Evolutionary conservation across 2,797 vertebrate genomes (phyloP), one percentile per base, ranked within the genome.

Genomic region (Characodon lateralis): DNA sequence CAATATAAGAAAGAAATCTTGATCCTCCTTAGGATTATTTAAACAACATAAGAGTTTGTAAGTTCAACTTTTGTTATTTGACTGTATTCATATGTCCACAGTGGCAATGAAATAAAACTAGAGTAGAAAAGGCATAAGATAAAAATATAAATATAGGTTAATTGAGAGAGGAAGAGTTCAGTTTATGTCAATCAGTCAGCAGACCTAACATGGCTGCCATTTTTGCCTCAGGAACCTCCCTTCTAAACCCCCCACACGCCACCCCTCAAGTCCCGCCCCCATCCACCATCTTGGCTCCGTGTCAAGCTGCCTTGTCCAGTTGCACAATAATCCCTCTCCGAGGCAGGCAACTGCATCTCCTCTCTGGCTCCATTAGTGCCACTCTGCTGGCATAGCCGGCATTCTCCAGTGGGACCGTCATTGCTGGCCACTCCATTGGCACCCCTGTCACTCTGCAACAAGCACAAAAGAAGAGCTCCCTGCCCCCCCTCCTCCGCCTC

Each of bases 361-460:
- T 91, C 91, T 92, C 92, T 85, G 91, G 93, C 90, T 93, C 92
- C 93, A 94, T 93, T 95, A 94, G 93, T 92, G 92, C 90, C 93
- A 92, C 93, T 94, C 91, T 91, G 93, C 90, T 92, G 92, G 92
- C 93, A 95, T 93, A 93, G 93, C 84, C 88, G 69, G 92, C 95
- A 95, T 95, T 95, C 93, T 95, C 94, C 91, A 90, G 91, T 61
- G 86, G 92, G 92, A 89, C 94, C 92, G 95, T 95, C 95, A 95
- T 95, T 90, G 76, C 90, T 85, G 87, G 90, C 89, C 91, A 90
- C 91, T 93, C 90, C 77, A 92, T 92, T 94, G 92, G 94, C 90
- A 94, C 94, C 90, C 93, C 81, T 90, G 91, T 93, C 93, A 90
- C 92, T 90, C 93, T 87, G 88, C 85, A 81, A 78, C 80, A 77